Percentiles rank a stretch among this genome's conserved stretches.
phyloP scores from a whole-genome alignment of 2,888 invertebrate genomes.

The Geophilus truncorum region DNA sequence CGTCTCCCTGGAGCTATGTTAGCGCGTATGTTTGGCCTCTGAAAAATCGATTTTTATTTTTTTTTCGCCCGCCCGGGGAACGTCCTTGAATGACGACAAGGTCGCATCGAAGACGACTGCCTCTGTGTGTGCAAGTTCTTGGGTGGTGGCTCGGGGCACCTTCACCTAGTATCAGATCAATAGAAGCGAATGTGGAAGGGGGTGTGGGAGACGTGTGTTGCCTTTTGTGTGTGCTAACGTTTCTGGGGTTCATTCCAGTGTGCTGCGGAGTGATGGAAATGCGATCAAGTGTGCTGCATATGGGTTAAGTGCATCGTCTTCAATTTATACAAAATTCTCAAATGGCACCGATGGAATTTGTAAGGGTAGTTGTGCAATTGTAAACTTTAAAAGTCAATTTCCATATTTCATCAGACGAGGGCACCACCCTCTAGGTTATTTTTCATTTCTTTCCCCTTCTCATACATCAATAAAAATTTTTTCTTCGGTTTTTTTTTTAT shows the following conservation, averaged over 20 bases:
- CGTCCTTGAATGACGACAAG: conserved; percentile 33
- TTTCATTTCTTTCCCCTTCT: neutral
- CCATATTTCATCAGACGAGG: conserved; percentile 10
- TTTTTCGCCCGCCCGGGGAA: conserved; percentile 28
- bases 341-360: neutral
- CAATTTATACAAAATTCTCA: neutral
- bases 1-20: neutral
- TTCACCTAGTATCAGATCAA: conserved; percentile 12
- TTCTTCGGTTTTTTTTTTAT: neutral
- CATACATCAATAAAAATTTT: neutral
- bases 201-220: neutral
- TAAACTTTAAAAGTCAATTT: conserved; percentile 25
- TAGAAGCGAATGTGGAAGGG: neutral
- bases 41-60: conserved; percentile 1
- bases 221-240: neutral
- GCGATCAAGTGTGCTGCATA: neutral
- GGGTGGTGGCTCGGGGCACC: conserved; percentile 23
- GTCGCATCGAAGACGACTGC: conserved; percentile 3
- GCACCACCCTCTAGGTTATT: conserved; percentile 10
- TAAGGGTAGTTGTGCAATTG: neutral
- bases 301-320: neutral
- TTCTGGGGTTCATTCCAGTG: neutral
- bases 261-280: neutral
- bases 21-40: conserved; percentile 25
- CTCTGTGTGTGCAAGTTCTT: neutral